These are phyloP conservation scores for Lordiphosa andalusiaca DNA, from an alignment of 2,888 invertebrate genomes.

Conservation along the genomic window DNA sequence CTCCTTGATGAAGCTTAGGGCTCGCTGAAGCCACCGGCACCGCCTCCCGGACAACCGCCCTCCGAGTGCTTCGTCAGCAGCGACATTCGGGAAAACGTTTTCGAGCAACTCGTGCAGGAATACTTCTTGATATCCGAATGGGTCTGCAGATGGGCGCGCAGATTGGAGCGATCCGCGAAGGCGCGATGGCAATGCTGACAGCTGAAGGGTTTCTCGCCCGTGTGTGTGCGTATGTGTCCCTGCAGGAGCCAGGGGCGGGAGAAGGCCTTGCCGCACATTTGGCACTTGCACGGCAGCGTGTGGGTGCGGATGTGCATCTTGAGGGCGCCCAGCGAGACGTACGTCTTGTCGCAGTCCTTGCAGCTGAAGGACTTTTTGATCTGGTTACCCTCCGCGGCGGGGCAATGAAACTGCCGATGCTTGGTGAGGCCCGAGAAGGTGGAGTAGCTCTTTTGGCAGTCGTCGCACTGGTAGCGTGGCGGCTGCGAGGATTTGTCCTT, in stretches of 20 bases:
- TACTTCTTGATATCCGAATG: conserved; percentile 99
- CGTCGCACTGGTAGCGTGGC: conserved; percentile 93
- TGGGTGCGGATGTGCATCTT: conserved; percentile 99
- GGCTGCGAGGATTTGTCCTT: conserved; percentile 77
- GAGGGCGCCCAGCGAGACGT: conserved; percentile 95
- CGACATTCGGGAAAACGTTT: conserved; percentile 98
- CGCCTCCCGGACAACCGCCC: conserved; percentile 88
- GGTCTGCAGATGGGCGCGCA: conserved; percentile 97
- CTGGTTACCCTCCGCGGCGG: conserved; percentile 90
- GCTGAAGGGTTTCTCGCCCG: conserved; percentile 98
- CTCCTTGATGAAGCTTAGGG: conserved; percentile 42
- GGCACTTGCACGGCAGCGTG: conserved; percentile 98
- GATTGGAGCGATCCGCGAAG: conserved; percentile 97
- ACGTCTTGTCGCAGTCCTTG: conserved; percentile 97
- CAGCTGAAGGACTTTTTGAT: conserved; percentile 96
- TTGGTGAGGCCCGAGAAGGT: conserved; percentile 98
- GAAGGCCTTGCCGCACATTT: conserved; percentile 97
- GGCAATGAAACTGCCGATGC: conserved; percentile 97
- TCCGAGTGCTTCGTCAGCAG: conserved; percentile 96
- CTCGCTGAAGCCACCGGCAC: conserved; percentile 26
- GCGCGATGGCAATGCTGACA: conserved; percentile 97
- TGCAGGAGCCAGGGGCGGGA: conserved; percentile 98
- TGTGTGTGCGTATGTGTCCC: conserved; percentile 98
- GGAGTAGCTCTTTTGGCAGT: conserved; percentile 97
- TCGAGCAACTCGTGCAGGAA: conserved; percentile 94